Base-by-base conservation (phyloP, 2,888 invertebrate species). In the Thecocarcelia acutangulata region DNA sequence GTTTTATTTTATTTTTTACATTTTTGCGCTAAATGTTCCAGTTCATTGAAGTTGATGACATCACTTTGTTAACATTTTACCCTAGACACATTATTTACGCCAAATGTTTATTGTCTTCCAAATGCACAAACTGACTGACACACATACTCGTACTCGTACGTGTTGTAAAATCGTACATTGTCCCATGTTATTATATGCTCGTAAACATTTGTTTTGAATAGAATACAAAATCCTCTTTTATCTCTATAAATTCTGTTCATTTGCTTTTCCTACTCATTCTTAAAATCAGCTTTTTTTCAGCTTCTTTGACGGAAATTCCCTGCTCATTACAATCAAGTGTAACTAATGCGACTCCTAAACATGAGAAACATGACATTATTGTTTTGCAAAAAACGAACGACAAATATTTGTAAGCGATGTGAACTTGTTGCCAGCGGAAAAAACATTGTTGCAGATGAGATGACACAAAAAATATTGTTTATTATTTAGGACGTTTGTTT, bases 31-130 rank as follows among this genome's bases (percentile, higher is more conserved):
- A 78, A 78, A 82, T 78, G 82, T 82, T 82, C 64, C 82, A 74
- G 78, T 82, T 78, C 82, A 82, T 75, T 82, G 82, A 74, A 82
- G 70, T 73, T 81, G 81, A 81, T 81, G 81, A 77, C 82, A 78
- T 74, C 76, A 80, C 77, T 81, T 73, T 73, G 78, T 73, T 79
- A 79, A 68, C 72, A 79, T 79, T 74, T 74, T 76, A 79, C 78
- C 78, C 78, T 73, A 72, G 78, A 79, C 78, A 73, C 66, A 79
- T 79, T 79, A 79, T 79, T 79, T 50, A 79, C 66, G 66, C 72
- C 78, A 73, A 78, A 73, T 72, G 66, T 73, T 79, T 79, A 79
- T 79, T 79, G 66, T 79, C 78, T 40, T 56, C 11, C 15, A 15
- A 12, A 46, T 40, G 15, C 46, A 42, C 42, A 59, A 33, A 33